A percentile compares a stretch with the other conserved stretches of the same genome.
Evolutionary conservation across 2,113 vertebrate genomes (phyloP).

Genomic region (Indicator maculatus): DNA sequence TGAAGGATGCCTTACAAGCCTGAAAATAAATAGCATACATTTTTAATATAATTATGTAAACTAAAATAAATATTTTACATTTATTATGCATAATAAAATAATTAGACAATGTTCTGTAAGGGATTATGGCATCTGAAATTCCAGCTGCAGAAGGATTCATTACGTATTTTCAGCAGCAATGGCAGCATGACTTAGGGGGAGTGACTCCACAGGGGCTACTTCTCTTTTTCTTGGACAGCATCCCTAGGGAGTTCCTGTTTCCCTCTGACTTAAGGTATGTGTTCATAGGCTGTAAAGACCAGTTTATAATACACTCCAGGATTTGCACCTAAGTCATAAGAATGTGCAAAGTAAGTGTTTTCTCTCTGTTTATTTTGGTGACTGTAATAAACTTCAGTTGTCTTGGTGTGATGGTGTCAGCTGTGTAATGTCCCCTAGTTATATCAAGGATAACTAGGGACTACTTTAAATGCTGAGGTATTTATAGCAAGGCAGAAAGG

Average conservation of each 20-base stretch:
- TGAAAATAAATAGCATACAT: constrained; percentile 53
- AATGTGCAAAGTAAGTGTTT: constrained; percentile 33
- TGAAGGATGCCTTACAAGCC: constrained; percentile 52
- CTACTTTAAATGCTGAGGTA: not conserved
- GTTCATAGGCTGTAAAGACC: constrained; percentile 7
- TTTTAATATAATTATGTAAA: constrained; percentile 58
- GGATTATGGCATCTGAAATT: constrained; percentile 35
- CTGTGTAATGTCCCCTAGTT: not conserved
- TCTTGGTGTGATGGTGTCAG: not conserved
- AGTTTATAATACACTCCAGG: not conserved
- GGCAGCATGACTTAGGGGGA: constrained; percentile 16
- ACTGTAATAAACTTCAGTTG: constrained; percentile 13
- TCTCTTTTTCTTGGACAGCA: constrained; percentile 56
- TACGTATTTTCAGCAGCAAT: not conserved
- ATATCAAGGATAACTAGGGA: not conserved
- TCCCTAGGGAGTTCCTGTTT: constrained; percentile 67
- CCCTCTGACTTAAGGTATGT: constrained; percentile 58
- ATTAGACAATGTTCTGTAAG: constrained; percentile 35
- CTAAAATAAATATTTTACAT: constrained; percentile 63
- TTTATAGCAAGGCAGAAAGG: not conserved
- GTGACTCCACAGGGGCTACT: constrained; percentile 39
- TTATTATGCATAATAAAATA: constrained; percentile 65
- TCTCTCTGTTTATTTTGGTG: not conserved
- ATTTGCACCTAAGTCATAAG: constrained; percentile 33
- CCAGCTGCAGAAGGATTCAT: constrained; percentile 27